A percentile compares a stretch with the other conserved stretches of the same genome.
Conservation (phyloP, 2,113 vertebrate species). For the Athene noctua region DNA sequence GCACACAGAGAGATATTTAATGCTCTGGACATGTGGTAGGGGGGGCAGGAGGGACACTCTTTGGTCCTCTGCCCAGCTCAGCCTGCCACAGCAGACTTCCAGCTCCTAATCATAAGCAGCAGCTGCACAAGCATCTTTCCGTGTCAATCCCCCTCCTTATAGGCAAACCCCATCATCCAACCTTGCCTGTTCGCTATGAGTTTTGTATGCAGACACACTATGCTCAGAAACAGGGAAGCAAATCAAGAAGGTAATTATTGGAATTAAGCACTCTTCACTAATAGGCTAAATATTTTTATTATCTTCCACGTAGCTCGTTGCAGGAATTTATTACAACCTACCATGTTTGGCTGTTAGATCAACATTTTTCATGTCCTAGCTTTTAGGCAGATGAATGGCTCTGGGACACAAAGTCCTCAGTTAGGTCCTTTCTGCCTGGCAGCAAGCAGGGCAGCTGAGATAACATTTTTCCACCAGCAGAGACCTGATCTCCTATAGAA, state of each 20-base stretch:
- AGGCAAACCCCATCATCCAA: neutral
- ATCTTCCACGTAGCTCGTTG: no score
- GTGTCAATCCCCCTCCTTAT: neutral
- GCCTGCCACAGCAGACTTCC: neutral
- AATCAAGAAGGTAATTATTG: neutral
- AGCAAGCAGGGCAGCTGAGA: neutral
- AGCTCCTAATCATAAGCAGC: neutral
- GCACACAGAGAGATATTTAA: neutral
- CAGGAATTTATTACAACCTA: neutral
- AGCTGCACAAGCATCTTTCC: neutral
- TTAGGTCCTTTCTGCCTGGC: neutral
- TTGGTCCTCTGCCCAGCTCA: neutral
- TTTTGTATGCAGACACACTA: neutral
- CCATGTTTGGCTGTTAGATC: neutral
- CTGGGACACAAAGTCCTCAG: neutral
- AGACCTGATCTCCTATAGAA: neutral
- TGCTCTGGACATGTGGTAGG: neutral
- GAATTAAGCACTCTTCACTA: neutral
- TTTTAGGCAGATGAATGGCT: neutral
- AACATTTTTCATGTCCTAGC: neutral
- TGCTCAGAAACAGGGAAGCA: neutral
- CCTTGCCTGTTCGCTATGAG: neutral
- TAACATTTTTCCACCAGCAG: neutral
- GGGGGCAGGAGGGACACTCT: neutral
- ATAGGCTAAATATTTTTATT: neutral